Conservation (phyloP, 2,797 vertebrate species). For the Enteromius argenteus region DNA sequence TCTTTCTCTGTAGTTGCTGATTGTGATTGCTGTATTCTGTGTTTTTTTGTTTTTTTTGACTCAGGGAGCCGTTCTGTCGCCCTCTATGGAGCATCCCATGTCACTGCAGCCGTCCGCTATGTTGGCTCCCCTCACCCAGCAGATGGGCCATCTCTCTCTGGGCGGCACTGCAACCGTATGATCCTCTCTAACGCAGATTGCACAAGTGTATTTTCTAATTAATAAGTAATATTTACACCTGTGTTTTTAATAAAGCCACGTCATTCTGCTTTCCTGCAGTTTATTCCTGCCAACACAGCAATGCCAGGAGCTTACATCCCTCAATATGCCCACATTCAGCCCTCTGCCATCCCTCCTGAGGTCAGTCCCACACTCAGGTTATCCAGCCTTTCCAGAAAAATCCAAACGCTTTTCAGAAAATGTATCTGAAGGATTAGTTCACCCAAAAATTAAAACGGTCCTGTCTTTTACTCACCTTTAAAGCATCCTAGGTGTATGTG, state of each 20-base stretch:
- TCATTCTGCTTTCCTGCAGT: constrained; percentile 78
- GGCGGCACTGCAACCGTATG: constrained; percentile 94
- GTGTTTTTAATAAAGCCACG: constrained; percentile 35
- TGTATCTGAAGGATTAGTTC: not conserved
- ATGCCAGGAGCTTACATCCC: constrained; percentile 97
- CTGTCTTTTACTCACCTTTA: too few species aligned
- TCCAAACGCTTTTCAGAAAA: not conserved
- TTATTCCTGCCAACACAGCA: constrained; percentile 93
- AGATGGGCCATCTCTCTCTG: constrained; percentile 98
- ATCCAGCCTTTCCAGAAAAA: too few species aligned
- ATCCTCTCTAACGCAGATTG: constrained; percentile 64
- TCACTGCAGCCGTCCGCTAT: constrained; percentile 95
- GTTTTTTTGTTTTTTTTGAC: constrained; percentile 3
- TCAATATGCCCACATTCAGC: constrained; percentile 92
- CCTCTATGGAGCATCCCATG: constrained; percentile 98
- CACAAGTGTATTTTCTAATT: constrained; percentile 15
- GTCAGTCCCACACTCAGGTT: constrained; percentile 63
- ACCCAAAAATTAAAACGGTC: too few species aligned
- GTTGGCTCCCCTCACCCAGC: constrained; percentile 92
- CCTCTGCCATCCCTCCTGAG: constrained; percentile 88
- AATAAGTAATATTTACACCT: constrained; percentile 32
- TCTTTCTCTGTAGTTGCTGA: not conserved
- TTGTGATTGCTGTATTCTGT: not conserved
- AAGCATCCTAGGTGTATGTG: too few species aligned
- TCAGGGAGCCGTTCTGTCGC: constrained; percentile 95